A percentile compares a stretch with the other conserved stretches of the same genome.
Evolutionary conservation across 2,888 invertebrate genomes (phyloP).

Genomic region (Digitonthophagus gazella): DNA sequence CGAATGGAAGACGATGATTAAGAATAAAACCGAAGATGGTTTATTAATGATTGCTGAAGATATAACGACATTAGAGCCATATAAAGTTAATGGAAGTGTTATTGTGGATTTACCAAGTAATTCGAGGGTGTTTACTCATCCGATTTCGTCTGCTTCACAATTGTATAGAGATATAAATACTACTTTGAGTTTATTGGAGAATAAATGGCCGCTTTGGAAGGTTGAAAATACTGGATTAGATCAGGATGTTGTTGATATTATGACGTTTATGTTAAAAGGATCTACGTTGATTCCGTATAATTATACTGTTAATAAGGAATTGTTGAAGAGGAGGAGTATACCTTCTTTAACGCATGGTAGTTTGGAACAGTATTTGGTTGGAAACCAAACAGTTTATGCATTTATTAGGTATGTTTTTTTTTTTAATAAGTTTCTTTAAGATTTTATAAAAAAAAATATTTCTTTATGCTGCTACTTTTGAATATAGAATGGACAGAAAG

Average conservation of each 20-base stretch:
- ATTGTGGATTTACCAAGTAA: constrained; percentile 49
- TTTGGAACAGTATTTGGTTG: constrained; percentile 50
- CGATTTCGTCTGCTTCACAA: constrained; percentile 30
- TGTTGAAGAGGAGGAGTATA: constrained; percentile 53
- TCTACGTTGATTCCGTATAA: constrained; percentile 55
- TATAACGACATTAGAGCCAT: constrained; percentile 43
- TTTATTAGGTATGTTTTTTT: constrained; percentile 63
- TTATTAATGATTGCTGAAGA: constrained; percentile 47
- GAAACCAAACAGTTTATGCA: constrained; percentile 60
- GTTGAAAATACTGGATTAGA: constrained; percentile 39
- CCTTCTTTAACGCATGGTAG: constrained; percentile 67
- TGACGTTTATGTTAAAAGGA: constrained; percentile 78
- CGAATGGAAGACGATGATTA: constrained; percentile 63
- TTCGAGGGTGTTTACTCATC: constrained; percentile 41
- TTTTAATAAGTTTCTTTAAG: not conserved
- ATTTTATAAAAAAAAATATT: not conserved
- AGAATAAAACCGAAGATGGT: constrained; percentile 54
- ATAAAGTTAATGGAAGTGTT: constrained; percentile 43
- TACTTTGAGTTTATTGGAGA: constrained; percentile 39
- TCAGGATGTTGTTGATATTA: constrained; percentile 58
- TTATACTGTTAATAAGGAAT: constrained; percentile 42
- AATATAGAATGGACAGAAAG: not conserved
- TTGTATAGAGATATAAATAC: constrained; percentile 39
- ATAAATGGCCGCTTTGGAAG: constrained; percentile 56
- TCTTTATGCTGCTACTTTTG: not conserved